A percentile compares a stretch with the other conserved stretches of the same genome.
Evolutionary conservation across 1,140 invertebrate genomes (phyloP).

Genomic region (Caenorhabditis tropicalis): DNA sequence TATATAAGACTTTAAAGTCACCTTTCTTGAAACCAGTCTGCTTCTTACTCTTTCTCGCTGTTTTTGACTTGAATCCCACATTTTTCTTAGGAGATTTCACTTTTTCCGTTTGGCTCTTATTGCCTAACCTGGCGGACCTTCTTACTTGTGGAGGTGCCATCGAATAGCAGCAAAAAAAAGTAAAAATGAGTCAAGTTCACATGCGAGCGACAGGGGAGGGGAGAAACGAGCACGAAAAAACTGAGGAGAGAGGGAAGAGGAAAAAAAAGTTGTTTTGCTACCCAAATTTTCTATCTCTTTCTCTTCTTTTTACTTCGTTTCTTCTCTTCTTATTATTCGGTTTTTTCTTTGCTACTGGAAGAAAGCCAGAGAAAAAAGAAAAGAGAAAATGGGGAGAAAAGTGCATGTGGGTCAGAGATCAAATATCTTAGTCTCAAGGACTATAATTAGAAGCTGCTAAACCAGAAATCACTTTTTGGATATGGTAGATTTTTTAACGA

Average conservation of each 20-base stretch:
- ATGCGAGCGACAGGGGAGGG: not conserved
- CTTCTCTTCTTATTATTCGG: not conserved
- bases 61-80: not conserved
- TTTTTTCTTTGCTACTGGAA: not conserved
- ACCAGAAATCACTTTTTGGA: too few species aligned
- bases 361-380: not conserved
- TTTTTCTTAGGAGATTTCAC: not conserved
- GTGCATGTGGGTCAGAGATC: not conserved
- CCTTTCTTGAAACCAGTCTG: not conserved
- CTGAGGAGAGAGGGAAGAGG: not conserved
- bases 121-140: not conserved
- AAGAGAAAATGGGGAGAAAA: not conserved
- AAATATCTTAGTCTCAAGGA: not conserved
- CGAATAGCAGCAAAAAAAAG: not conserved
- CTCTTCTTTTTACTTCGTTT: not conserved
- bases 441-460: too few species aligned
- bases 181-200: not conserved
- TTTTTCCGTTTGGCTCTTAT: not conserved
- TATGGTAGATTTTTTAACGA: too few species aligned
- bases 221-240: too few species aligned
- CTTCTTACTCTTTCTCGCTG: not conserved
- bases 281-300: slow-evolving; percentile 11
- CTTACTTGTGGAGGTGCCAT: slow-evolving; percentile 2
- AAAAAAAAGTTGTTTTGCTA: slow-evolving; percentile 32
- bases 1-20: not conserved